phyloP scores from a whole-genome alignment of 2,797 vertebrate species.

The Gallinago solitaria region DNA sequence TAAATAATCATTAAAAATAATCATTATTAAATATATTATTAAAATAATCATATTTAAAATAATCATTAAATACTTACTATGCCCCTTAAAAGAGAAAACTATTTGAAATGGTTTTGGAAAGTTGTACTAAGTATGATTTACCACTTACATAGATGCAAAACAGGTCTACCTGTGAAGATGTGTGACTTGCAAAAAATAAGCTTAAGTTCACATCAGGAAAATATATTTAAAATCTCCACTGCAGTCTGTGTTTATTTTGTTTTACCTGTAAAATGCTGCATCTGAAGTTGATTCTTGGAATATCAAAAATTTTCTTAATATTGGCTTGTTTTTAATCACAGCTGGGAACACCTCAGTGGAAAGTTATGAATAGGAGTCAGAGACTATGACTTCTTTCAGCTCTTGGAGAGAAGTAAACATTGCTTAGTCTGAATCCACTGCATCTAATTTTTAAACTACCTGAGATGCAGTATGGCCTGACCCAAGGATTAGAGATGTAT shows the following conservation, averaged over 20 bases:
- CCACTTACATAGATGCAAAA: not conserved
- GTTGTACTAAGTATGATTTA: not conserved
- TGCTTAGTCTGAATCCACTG: not conserved
- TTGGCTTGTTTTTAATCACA: slow-evolving; percentile 45
- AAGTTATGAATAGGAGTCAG: slow-evolving; percentile 21
- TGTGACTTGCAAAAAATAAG: not conserved
- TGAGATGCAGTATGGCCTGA: not conserved
- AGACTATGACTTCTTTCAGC: slow-evolving; percentile 48
- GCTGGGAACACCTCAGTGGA: slow-evolving; percentile 27
- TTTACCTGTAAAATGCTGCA: slow-evolving; percentile 11
- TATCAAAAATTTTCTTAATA: slow-evolving; percentile 36
- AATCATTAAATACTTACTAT: not conserved
- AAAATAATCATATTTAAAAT: not conserved
- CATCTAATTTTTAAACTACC: not conserved
- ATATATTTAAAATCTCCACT: not conserved
- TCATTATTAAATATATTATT: no score
- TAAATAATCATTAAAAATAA: no score
- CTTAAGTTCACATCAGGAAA: not conserved
- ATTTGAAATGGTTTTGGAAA: not conserved
- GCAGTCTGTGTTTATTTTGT: slow-evolving; percentile 5
- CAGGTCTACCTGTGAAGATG: not conserved
- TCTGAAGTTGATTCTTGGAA: slow-evolving; percentile 30
- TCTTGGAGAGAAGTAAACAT: slow-evolving; percentile 18
- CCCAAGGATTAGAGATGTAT: not conserved
- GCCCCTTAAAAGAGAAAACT: not conserved